Base-by-base conservation (phyloP, 2,113 vertebrate species). In the Acinonyx jubatus region DNA sequence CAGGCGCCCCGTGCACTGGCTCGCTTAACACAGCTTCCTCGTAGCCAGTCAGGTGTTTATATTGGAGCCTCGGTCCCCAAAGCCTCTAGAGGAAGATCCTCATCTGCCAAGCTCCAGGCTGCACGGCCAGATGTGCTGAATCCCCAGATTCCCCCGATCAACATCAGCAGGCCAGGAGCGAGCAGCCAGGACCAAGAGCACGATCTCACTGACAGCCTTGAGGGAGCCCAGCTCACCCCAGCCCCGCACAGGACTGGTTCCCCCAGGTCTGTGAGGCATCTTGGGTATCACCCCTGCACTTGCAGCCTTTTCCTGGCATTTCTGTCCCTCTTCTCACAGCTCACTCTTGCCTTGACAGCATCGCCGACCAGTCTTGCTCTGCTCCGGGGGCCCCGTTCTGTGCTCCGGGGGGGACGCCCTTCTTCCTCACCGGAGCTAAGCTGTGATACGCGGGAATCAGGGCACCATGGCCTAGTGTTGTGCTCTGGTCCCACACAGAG, bases 111-210 rank as follows among this genome's bases (percentile, higher is more conserved):
- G 36, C 13, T 18, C 33, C 48, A 6, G n/a, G 29, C n/a, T 50
- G 13, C 68, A 36, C 45, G 0, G 4, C 27, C 25, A 10, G n/a
- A 68, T 14, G 2, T 8, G 29, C 25, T 50, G 52, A 48, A 2
- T 33, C 29, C 61, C 33, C 5, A 7, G 16, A 13, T 8, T 0
- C 0, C 8, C 79, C 65, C 6, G 1, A n/a, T 38, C 8, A 0
- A 23, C 11, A 25, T 13, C 25, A n/a, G 29, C 18, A 36, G 21
- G 16, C 13, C 23, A 74, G 52, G 52, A 80, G 8, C 21, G 9
- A 66, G 61, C 36, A 41, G 13, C 69, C 69, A 93, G 91, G 50
- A 41, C 33, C 19, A 4, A 85, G 29, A 41, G 16, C 4, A 31
- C 13, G 25, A 18, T 66, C 25, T 65, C 41, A 29, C 25, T 36